These are phyloP conservation scores for Gambelia wislizenii DNA, from an alignment of 2,797 vertebrate genomes.

Conservation along the genomic window DNA sequence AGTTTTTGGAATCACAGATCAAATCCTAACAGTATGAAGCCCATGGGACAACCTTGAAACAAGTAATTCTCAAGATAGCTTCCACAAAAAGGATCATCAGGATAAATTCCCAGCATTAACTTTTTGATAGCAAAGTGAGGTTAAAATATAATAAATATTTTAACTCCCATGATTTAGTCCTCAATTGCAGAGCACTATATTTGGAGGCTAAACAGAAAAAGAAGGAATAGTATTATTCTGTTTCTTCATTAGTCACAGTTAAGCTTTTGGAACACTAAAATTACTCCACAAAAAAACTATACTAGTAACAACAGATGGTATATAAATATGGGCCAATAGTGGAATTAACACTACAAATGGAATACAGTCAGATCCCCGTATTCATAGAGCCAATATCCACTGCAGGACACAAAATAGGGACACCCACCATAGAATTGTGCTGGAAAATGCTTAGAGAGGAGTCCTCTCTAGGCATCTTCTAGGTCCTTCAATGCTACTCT, in stretches of 20 bases:
- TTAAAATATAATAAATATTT: not conserved
- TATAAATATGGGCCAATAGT: not conserved
- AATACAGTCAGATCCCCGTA: too few relatives aligned
- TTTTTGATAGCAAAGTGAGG: not conserved
- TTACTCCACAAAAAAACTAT: not conserved
- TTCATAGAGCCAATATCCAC: too few relatives aligned
- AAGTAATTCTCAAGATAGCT: not conserved
- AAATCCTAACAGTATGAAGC: not conserved
- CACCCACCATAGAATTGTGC: too few relatives aligned
- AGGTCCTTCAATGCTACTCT: too few relatives aligned
- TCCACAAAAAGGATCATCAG: not conserved
- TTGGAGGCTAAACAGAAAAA: not conserved
- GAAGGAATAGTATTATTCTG: not conserved
- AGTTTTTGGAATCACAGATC: too few relatives aligned
- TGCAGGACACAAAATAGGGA: too few relatives aligned
- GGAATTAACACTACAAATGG: not conserved
- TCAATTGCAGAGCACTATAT: not conserved
- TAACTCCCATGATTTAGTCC: not conserved
- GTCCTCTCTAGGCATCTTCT: too few relatives aligned
- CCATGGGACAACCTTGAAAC: not conserved
- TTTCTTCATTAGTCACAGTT: not conserved
- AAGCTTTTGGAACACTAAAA: too few relatives aligned
- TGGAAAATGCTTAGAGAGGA: too few relatives aligned
- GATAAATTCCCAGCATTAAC: not conserved
- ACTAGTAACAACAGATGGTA: not conserved